phyloP scores from a whole-genome alignment of 1,140 invertebrate genomes.

The Hermetia illucens region DNA sequence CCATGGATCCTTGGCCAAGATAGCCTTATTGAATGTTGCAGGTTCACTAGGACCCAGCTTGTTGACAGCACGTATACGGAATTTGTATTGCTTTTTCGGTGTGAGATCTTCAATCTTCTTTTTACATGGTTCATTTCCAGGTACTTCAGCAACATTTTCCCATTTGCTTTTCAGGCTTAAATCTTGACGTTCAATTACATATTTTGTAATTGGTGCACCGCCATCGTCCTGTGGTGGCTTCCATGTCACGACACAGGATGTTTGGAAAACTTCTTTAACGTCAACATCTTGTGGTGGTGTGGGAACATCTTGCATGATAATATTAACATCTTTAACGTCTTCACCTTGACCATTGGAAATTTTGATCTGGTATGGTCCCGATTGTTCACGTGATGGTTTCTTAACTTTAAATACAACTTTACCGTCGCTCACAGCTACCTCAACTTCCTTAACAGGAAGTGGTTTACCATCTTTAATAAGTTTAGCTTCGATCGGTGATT shows the following conservation, averaged over 20 bases:
- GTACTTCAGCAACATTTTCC: constrained; percentile 66
- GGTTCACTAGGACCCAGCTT: constrained; percentile 81
- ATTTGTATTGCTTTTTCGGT: constrained; percentile 84
- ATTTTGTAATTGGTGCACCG: constrained; percentile 77
- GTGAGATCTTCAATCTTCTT: constrained; percentile 79
- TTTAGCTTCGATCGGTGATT: constrained; percentile 76
- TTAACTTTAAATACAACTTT: constrained; percentile 82
- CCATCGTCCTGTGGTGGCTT: constrained; percentile 88
- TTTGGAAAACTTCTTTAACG: constrained; percentile 82
- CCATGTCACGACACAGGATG: constrained; percentile 83
- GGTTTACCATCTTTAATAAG: constrained; percentile 77
- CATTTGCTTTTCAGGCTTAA: constrained; percentile 73
- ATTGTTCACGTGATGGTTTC: constrained; percentile 66
- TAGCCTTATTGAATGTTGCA: constrained; percentile 66
- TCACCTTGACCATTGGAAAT: constrained; percentile 77
- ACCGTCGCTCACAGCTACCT: constrained; percentile 76
- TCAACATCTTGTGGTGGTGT: constrained; percentile 74
- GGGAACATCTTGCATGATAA: constrained; percentile 87
- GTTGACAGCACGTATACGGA: constrained; percentile 89
- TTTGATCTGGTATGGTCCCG: constrained; percentile 76
- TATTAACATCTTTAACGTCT: constrained; percentile 64
- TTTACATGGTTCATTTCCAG: constrained; percentile 44
- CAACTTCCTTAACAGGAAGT: constrained; percentile 72
- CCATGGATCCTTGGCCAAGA: constrained; percentile 96
- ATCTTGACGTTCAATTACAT: constrained; percentile 91